These are phyloP conservation scores for Psylliodes chrysocephalus DNA, from an alignment of 2,888 invertebrate genomes.

Conservation along the genomic window DNA sequence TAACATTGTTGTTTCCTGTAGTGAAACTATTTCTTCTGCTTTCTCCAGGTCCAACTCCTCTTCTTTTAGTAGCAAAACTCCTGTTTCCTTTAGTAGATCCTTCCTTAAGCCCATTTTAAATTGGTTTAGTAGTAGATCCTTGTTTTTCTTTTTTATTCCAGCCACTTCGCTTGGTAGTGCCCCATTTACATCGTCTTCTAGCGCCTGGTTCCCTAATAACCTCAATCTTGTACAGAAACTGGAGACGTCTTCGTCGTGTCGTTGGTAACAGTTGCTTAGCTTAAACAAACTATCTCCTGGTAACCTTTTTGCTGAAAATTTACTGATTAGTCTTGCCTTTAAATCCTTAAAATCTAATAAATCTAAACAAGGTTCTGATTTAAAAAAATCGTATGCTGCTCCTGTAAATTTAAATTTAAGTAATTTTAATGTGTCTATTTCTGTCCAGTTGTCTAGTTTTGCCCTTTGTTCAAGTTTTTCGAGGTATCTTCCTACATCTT, in stretches of 20 bases:
- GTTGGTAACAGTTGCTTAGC: conserved; percentile 12
- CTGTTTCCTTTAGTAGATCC: conserved; percentile 5
- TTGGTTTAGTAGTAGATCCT: conserved; percentile 21
- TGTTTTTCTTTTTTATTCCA: conserved; percentile 16
- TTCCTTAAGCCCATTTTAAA: conserved; percentile 25
- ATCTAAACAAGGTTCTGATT: conserved; percentile 3
- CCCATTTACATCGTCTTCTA: conserved; percentile 11
- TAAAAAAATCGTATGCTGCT: conserved; percentile 9
- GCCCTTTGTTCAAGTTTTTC: conserved; percentile 15
- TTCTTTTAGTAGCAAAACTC: conserved; percentile 7
- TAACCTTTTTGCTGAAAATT: background rate
- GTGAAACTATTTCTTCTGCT: background rate
- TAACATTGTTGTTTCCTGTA: conserved; percentile 4
- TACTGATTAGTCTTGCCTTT: background rate
- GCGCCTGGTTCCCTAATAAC: conserved; percentile 9
- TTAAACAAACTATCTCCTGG: background rate
- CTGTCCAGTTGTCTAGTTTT: conserved; percentile 10
- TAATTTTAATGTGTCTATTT: conserved; percentile 1
- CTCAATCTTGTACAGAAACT: conserved; percentile 19
- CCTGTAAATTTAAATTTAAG: conserved; percentile 12
- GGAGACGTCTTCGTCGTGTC: conserved; percentile 30
- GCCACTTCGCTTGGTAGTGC: conserved; percentile 6
- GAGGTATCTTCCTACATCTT: conserved; percentile 6
- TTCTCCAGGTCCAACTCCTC: conserved; percentile 2
- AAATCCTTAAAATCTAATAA: background rate